Conservation (phyloP, 2,113 vertebrate genomes). For the Poecile atricapillus region DNA sequence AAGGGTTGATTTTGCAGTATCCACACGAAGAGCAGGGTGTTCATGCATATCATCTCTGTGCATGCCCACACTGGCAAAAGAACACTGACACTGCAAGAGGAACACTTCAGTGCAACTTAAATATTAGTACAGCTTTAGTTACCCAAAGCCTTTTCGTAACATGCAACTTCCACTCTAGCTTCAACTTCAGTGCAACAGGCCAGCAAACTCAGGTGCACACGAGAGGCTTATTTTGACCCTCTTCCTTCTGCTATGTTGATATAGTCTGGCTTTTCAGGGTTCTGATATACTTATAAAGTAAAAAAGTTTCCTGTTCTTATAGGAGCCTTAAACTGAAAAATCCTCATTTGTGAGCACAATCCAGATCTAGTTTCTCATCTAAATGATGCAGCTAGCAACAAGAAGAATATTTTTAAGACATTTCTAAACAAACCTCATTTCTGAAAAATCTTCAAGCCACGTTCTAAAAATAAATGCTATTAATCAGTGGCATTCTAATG, state of each 20-base stretch:
- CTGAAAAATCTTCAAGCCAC: not conserved
- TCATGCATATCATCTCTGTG: not conserved
- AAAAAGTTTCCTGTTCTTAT: not conserved
- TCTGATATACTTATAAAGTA: not conserved
- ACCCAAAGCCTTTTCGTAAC: not conserved
- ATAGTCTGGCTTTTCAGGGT: not conserved
- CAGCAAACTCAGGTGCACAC: not conserved
- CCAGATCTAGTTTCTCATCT: not conserved
- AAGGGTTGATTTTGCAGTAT: not conserved
- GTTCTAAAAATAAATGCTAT: not conserved
- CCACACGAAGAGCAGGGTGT: not conserved
- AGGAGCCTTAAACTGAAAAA: not conserved
- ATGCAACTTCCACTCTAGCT: not conserved
- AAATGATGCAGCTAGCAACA: not conserved
- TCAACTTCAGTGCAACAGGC: not conserved
- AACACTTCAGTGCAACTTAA: not conserved
- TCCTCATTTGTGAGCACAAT: not conserved
- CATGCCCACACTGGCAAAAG: not conserved
- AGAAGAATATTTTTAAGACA: not conserved
- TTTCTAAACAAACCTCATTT: not conserved
- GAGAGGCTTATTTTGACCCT: not conserved
- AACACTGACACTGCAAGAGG: not conserved
- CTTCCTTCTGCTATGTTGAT: not conserved
- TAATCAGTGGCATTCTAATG: not conserved
- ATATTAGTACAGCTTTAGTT: not conserved